phyloP scores from a whole-genome alignment of 92 coral and sea anemone genomes.

The Scolanthus callimorphus region DNA sequence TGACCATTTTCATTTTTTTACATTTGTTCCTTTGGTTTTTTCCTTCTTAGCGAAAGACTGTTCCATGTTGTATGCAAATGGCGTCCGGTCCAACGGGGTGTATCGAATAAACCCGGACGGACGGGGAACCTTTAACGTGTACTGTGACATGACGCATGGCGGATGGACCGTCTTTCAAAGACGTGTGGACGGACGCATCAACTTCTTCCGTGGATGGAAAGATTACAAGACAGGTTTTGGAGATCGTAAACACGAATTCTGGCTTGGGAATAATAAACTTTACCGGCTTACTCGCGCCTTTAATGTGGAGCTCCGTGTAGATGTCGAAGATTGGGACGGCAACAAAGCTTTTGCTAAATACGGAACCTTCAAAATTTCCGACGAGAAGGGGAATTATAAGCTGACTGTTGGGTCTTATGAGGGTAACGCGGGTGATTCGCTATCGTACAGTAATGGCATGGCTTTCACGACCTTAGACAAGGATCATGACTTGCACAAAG shows the following conservation, averaged over 20 bases:
- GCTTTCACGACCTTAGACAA: slow-evolving; percentile 27
- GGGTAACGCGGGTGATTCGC: slow-evolving; percentile 49
- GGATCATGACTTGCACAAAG: slow-evolving; percentile 30
- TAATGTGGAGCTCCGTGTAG: slow-evolving; percentile 37
- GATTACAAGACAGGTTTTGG: slow-evolving; percentile 59
- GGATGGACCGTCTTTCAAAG: slow-evolving; percentile 67
- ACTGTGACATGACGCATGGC: slow-evolving; percentile 64
- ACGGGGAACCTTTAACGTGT: slow-evolving; percentile 29
- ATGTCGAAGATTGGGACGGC: slow-evolving; percentile 51
- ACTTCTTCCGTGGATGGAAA: slow-evolving; percentile 49
- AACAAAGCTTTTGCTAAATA: slow-evolving; percentile 34
- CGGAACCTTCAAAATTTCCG: slow-evolving; percentile 19
- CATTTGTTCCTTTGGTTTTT: too few relatives aligned
- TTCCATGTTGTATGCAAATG: slow-evolving; percentile 28
- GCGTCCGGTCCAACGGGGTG: slow-evolving; percentile 33
- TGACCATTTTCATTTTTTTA: too few relatives aligned
- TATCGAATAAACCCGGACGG: slow-evolving; percentile 49
- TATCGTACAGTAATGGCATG: slow-evolving; percentile 40
- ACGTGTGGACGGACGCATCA: slow-evolving; percentile 35
- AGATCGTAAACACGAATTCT: slow-evolving; percentile 23
- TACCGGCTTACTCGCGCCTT: slow-evolving; percentile 27
- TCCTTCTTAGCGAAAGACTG: slow-evolving; percentile 56
- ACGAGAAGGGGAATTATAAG: slow-evolving; percentile 25
- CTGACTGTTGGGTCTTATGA: slow-evolving; percentile 22
- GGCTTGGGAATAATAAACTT: slow-evolving; percentile 59